Base-by-base conservation (phyloP, 2,888 invertebrate species). In the Pimpla rufipes region DNA sequence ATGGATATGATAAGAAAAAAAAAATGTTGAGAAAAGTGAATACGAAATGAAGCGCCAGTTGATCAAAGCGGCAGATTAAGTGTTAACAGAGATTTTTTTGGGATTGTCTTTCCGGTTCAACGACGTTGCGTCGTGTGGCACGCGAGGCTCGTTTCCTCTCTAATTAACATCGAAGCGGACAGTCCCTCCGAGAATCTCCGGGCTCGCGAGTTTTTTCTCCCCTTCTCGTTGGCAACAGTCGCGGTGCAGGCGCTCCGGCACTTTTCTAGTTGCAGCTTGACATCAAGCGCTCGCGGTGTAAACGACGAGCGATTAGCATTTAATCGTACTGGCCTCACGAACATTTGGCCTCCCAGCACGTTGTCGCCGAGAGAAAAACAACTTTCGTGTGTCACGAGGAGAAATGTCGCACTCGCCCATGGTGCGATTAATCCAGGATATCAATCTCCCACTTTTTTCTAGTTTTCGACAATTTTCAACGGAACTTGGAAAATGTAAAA, bases 371-470 rank as follows among this genome's bases (percentile, higher is more conserved):
- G 68, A 52, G 35, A 10, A 70, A 18, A 62, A 64, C 5, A 37
- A 64, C 79, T 76, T 76, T 85, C 86, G 85, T 86, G 85, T 85
- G 62, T 82, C 86, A 86, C 86, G 86, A 84, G 85, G 79, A 79
- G 78, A 76, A 73, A 62, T 62, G 50, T 62, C 45, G 50, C 42
- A 57, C 71, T 55, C 55, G 42, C 23, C 40, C 40, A 47, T 23
- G 47, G 40, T 42, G 45, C 29, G 76, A 82, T 78, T 78, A 68
- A 80, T 74, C 68, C 47, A 59, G 18, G 45, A n/a, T 74, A 78
- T 82, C 78, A 47, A 74, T 82, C 68, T 68, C n/a, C 55, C n/a
- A 6, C 10, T 23, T 42, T 78, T 52, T 59, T 68, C 45, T 29
- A 50, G 37, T 40, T 50, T 10, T 10, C n/a, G n/a, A 29, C 21